These are phyloP conservation scores for Rhabdomys dilectus DNA, from an alignment of 2,113 vertebrate genomes.

Conservation along the genomic window DNA sequence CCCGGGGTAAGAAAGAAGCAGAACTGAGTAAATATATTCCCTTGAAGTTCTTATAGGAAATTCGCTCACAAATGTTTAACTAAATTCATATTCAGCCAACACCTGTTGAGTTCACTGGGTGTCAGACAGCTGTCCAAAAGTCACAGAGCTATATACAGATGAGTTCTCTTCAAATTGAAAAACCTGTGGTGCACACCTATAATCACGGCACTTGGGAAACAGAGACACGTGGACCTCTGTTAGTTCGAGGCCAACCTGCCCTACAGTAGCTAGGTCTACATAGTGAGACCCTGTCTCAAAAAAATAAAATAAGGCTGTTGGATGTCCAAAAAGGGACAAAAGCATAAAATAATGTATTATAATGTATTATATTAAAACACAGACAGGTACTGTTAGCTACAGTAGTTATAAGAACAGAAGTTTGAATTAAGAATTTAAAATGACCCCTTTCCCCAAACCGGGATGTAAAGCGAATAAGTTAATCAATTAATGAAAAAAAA, in stretches of 20 bases:
- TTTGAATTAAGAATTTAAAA: conserved; percentile 33
- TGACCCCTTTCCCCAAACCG: no score
- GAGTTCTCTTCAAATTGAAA: conserved; percentile 51
- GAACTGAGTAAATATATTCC: background rate
- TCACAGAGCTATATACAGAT: background rate
- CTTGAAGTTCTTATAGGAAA: background rate
- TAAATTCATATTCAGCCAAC: conserved; percentile 53
- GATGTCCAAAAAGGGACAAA: background rate
- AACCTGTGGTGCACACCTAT: background rate
- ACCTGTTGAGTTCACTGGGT: conserved; percentile 18
- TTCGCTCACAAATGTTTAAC: conserved; percentile 39
- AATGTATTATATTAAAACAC: background rate
- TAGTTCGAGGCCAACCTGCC: background rate
- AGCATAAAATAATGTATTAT: conserved; percentile 2
- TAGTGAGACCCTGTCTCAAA: background rate
- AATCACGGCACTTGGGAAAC: background rate
- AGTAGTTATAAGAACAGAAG: conserved; percentile 7
- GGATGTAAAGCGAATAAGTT: no score
- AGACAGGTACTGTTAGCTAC: background rate
- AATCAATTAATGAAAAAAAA: no score
- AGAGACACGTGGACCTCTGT: background rate
- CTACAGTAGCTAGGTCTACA: background rate
- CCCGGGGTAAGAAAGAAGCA: background rate
- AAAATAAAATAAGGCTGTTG: background rate
- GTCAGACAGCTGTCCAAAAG: background rate